A percentile compares a stretch with the other conserved stretches of the same genome.
phyloP scores from a whole-genome alignment of 2,888 invertebrate genomes.

The Mellilla xanthometata region DNA sequence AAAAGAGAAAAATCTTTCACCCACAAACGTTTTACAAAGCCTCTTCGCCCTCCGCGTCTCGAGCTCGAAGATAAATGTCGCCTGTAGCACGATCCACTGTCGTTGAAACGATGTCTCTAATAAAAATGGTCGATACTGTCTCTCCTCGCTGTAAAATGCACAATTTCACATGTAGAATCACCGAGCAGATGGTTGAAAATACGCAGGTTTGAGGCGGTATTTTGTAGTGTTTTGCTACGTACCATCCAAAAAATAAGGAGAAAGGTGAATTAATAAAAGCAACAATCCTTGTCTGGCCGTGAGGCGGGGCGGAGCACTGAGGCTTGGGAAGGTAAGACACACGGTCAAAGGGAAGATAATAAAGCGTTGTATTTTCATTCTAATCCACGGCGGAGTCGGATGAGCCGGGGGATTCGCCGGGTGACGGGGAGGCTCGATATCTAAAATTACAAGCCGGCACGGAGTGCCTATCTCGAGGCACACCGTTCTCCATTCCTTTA shows the following conservation, averaged over 20 bases:
- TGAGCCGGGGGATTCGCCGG: constrained; percentile 55
- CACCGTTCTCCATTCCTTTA: constrained; percentile 69
- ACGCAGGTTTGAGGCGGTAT: not conserved
- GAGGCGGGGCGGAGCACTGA: constrained; percentile 47
- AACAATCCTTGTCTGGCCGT: constrained; percentile 54
- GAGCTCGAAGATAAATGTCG: constrained; percentile 65
- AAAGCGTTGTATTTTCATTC: constrained; percentile 78
- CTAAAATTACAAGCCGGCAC: constrained; percentile 77
- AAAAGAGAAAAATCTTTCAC: constrained; percentile 70
- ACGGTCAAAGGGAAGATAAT: constrained; percentile 77
- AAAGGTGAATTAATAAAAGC: constrained; percentile 47
- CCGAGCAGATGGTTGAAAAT: constrained; percentile 4
- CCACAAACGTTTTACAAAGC: constrained; percentile 71
- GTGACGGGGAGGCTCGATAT: constrained; percentile 65
- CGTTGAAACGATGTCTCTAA: constrained; percentile 60
- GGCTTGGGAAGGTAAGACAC: constrained; percentile 63
- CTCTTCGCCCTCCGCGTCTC: constrained; percentile 45
- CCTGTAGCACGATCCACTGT: constrained; percentile 64
- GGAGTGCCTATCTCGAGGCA: constrained; percentile 71
- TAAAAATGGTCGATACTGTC: constrained; percentile 52
- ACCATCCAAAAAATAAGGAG: constrained; percentile 42
- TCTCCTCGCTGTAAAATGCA: constrained; percentile 36
- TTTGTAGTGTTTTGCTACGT: constrained; percentile 18
- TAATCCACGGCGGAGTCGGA: constrained; percentile 65
- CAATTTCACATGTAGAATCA: constrained; percentile 21